A percentile compares a stretch with the other conserved stretches of the same genome.
Conservation (phyloP, 92 coral and sea anemone genomes). For the Porites lobata region DNA sequence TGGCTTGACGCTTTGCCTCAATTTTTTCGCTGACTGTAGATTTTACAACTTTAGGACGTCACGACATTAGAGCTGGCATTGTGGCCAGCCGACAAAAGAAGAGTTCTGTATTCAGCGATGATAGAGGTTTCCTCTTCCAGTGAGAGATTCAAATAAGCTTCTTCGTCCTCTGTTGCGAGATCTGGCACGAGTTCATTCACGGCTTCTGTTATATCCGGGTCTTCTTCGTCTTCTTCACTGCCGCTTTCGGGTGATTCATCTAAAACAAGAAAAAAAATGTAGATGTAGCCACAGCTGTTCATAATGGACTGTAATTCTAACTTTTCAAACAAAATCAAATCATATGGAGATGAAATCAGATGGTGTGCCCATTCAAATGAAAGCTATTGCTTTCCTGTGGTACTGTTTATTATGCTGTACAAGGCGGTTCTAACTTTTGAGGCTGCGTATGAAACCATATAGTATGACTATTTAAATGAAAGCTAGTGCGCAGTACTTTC, state of each 20-base stretch:
- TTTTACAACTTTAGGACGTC: neutral
- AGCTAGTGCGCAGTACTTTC: no score
- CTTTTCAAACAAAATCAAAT: no score
- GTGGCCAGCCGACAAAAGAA: slow-evolving; percentile 58
- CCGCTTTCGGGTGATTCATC: slow-evolving; percentile 13
- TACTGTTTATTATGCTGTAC: no score
- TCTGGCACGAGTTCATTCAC: slow-evolving; percentile 75
- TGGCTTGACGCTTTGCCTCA: no score
- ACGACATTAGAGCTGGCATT: neutral
- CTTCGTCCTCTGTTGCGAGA: slow-evolving; percentile 62
- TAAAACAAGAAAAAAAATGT: neutral
- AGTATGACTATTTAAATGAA: no score
- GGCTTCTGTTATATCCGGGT: slow-evolving; percentile 67
- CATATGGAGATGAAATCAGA: no score
- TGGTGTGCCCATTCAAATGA: no score
- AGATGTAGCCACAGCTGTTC: no score
- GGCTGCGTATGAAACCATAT: no score
- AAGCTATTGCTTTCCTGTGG: no score
- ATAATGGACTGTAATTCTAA: no score
- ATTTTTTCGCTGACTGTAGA: neutral
- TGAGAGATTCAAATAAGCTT: slow-evolving; percentile 76
- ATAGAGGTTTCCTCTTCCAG: slow-evolving; percentile 77
- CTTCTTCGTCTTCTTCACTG: slow-evolving; percentile 56
- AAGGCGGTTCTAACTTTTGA: no score
- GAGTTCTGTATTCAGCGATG: slow-evolving; percentile 72